phyloP scores from a whole-genome alignment of 2,888 invertebrate genomes.

The Synergus umbraculus region DNA sequence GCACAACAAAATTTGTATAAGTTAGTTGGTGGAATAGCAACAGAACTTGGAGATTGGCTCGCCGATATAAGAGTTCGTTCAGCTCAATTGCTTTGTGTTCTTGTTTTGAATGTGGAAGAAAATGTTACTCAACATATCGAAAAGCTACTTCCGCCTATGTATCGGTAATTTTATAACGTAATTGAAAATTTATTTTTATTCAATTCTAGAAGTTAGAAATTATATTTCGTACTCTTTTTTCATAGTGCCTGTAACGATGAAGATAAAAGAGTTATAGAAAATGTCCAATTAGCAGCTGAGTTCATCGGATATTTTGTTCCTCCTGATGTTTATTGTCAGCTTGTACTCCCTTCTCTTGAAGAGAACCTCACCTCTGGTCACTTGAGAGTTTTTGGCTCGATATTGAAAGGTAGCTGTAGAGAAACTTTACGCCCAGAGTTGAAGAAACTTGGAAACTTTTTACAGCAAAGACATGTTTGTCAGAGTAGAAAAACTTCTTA shows the following conservation, averaged over 20 bases:
- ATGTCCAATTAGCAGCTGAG: constrained; percentile 84
- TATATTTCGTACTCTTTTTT: constrained; percentile 56
- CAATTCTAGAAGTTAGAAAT: background rate
- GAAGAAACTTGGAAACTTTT: constrained; percentile 80
- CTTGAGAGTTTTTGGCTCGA: constrained; percentile 81
- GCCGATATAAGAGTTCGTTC: constrained; percentile 83
- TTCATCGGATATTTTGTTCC: constrained; percentile 88
- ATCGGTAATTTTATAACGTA: constrained; percentile 69
- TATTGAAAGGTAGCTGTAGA: constrained; percentile 81
- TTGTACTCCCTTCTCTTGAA: constrained; percentile 83
- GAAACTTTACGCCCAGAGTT: constrained; percentile 78
- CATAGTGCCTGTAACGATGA: constrained; percentile 83
- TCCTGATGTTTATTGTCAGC: constrained; percentile 83
- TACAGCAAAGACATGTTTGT: constrained; percentile 82
- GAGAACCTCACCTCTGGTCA: constrained; percentile 79
- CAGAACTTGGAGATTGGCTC: constrained; percentile 89
- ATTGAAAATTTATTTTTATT: background rate
- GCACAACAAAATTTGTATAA: constrained; percentile 87
- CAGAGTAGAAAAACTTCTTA: constrained; percentile 81
- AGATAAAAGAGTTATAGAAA: constrained; percentile 81
- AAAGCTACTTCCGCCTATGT: constrained; percentile 81
- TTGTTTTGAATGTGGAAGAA: constrained; percentile 86
- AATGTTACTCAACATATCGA: constrained; percentile 85
- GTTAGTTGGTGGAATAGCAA: constrained; percentile 84
- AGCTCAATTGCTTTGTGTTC: constrained; percentile 85